phyloP scores from a whole-genome alignment of 2,888 invertebrate species.

The Drosophila mulleri region DNA sequence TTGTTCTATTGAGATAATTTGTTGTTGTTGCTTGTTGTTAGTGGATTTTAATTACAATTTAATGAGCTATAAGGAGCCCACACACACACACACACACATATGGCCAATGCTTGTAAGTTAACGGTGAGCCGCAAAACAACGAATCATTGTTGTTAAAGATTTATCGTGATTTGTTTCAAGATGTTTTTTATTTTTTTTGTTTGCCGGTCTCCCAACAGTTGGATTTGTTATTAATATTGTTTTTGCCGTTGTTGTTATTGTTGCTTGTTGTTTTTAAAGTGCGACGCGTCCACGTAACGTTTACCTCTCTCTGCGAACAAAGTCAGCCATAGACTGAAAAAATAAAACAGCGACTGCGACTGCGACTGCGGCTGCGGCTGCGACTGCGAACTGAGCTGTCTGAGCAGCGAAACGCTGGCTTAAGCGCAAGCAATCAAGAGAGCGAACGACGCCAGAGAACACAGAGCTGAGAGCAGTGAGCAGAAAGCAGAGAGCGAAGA shows the following conservation, averaged over 20 bases:
- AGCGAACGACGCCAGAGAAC: slow-evolving; percentile 11
- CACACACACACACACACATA: slow-evolving; percentile 12
- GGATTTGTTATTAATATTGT: slow-evolving; percentile 41
- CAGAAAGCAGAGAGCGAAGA: slow-evolving; percentile 11
- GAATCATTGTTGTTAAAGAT: slow-evolving; percentile 37
- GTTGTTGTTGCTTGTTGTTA: slow-evolving; percentile 15
- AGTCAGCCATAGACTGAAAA: slow-evolving; percentile 76
- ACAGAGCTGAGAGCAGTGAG: slow-evolving; percentile 4
- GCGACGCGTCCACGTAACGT: slow-evolving; percentile 55
- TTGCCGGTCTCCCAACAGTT: slow-evolving; percentile 54
- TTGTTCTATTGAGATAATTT: slow-evolving; percentile 1
- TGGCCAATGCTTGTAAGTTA: slow-evolving; percentile 13
- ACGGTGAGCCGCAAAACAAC: slow-evolving; percentile 2
- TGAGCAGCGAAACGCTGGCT: slow-evolving; percentile 48
- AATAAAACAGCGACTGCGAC: slow-evolving; percentile 33
- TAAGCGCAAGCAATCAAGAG: slow-evolving; percentile 44
- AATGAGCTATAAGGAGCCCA: slow-evolving; percentile 37
- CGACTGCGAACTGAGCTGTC: slow-evolving; percentile 39
- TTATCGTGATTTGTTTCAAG: slow-evolving; percentile 9
- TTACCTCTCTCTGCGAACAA: slow-evolving; percentile 73
- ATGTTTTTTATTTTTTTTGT: neutral
- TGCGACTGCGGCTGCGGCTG: neutral
- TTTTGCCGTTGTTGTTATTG: slow-evolving; percentile 11
- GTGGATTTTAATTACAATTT: slow-evolving; percentile 52
- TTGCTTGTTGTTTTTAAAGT: slow-evolving; percentile 15